These are phyloP conservation scores for Drosophila antonietae DNA, from an alignment of 2,888 invertebrate species.

Conservation along the genomic window DNA sequence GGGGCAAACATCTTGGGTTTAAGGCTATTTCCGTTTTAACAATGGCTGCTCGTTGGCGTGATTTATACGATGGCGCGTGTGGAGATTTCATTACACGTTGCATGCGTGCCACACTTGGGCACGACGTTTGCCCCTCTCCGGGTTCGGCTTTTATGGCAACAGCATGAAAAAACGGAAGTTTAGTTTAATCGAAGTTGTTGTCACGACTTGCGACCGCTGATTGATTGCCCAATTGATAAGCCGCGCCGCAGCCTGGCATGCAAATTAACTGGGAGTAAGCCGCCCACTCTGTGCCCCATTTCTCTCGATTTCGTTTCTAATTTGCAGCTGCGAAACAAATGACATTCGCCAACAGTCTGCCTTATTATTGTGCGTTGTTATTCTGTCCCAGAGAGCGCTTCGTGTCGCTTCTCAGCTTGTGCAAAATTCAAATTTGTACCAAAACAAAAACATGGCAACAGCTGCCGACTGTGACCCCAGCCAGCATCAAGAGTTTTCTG, in stretches of 20 bases:
- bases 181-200: conserved; percentile 78
- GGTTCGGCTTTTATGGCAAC: conserved; percentile 35
- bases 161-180: conserved; percentile 61
- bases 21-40: conserved; percentile 71
- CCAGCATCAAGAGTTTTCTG: conserved; percentile 12
- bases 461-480: conserved; percentile 55
- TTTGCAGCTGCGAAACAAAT: conserved; percentile 65
- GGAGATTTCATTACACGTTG: conserved; percentile 69
- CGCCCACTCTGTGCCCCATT: neutral
- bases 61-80: conserved; percentile 66
- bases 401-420: conserved; percentile 22
- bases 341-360: conserved; percentile 47
- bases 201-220: conserved; percentile 72
- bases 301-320: conserved; percentile 42
- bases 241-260: conserved; percentile 33
- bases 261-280: conserved; percentile 40
- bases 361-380: conserved; percentile 52
- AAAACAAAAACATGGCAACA: conserved; percentile 54
- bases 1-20: conserved; percentile 26
- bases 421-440: conserved; percentile 63
- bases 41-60: conserved; percentile 64
- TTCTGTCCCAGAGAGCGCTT: conserved; percentile 38
- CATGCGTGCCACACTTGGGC: conserved; percentile 49
- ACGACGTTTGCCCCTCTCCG: conserved; percentile 1
- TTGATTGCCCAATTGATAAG: conserved; percentile 70